Conservation (phyloP, 2,797 vertebrate genomes). For the Trachops cirrhosus region DNA sequence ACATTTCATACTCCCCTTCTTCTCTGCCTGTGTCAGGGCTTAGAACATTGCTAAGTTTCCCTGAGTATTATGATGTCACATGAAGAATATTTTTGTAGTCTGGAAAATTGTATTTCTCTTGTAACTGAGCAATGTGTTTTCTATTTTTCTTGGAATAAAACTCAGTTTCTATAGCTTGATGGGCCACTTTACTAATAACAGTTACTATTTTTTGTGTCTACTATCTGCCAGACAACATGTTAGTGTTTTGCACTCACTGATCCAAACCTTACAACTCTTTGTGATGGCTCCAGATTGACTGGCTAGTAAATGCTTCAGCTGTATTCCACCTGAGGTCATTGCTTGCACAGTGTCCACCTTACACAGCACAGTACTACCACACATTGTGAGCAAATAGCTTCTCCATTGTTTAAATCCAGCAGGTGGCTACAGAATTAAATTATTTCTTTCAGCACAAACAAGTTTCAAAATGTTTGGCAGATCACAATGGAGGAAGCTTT, state of each 20-base stretch:
- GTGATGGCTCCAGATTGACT: neutral
- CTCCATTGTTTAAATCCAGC: slow-evolving; percentile 35
- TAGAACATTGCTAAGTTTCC: neutral
- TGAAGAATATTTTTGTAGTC: neutral
- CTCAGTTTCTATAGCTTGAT: neutral
- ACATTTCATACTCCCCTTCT: neutral
- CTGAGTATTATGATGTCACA: neutral
- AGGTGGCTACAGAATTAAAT: slow-evolving; percentile 30
- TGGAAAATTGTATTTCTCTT: neutral
- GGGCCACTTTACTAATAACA: neutral
- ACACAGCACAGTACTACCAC: neutral
- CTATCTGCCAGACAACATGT: neutral
- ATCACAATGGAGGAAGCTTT: slow-evolving; percentile 30
- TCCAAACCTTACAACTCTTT: neutral
- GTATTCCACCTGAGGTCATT: neutral
- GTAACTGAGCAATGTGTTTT: neutral
- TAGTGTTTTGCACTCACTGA: neutral
- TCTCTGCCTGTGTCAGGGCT: neutral
- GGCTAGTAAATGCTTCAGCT: neutral
- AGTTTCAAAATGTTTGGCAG: slow-evolving; percentile 32
- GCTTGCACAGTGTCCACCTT: neutral
- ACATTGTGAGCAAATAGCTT: neutral
- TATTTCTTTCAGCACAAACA: slow-evolving; percentile 41
- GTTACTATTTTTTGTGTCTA: neutral
- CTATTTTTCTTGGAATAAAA: slow-evolving; percentile 4